phyloP scores from a whole-genome alignment of 2,113 vertebrate genomes.

The Triplophysa tibetana region DNA sequence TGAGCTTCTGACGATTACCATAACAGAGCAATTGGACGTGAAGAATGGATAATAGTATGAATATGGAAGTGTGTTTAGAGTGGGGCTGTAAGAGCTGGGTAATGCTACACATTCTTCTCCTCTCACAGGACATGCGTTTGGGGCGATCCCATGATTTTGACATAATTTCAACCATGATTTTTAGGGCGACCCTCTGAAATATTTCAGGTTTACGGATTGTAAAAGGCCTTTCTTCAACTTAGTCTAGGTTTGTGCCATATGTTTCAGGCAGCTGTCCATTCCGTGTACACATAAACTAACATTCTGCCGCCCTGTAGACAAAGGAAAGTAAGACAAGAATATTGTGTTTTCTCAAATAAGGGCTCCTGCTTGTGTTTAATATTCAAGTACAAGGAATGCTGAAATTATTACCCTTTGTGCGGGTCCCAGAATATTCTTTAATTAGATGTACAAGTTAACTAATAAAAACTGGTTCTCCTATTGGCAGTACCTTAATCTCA shows the following conservation, averaged over 20 bases:
- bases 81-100: slow-evolving; percentile 81
- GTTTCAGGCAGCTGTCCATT: slow-evolving; percentile 59
- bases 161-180: background rate
- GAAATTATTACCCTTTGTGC: slow-evolving; percentile 50
- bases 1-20: slow-evolving; percentile 98
- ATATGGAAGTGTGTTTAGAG: slow-evolving; percentile 93
- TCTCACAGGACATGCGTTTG: slow-evolving; percentile 43
- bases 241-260: slow-evolving; percentile 30
- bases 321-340: slow-evolving; percentile 58
- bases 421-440: slow-evolving; percentile 56
- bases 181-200: slow-evolving; percentile 47
- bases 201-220: slow-evolving; percentile 59
- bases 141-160: slow-evolving; percentile 54
- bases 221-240: slow-evolving; percentile 56
- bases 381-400: slow-evolving; percentile 36
- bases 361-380: slow-evolving; percentile 51
- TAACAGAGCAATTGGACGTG: slow-evolving; percentile 99
- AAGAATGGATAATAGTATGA: slow-evolving; percentile 99
- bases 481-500: slow-evolving; percentile 57
- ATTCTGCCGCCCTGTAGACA: slow-evolving; percentile 54
- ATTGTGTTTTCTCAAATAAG: slow-evolving; percentile 60
- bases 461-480: slow-evolving; percentile 52
- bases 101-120: slow-evolving; percentile 58
- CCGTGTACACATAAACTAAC: slow-evolving; percentile 49
- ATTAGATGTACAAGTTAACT: slow-evolving; percentile 59